Evolutionary conservation across 2,113 vertebrate species (phyloP).

Genomic region (Arenaria interpres): DNA sequence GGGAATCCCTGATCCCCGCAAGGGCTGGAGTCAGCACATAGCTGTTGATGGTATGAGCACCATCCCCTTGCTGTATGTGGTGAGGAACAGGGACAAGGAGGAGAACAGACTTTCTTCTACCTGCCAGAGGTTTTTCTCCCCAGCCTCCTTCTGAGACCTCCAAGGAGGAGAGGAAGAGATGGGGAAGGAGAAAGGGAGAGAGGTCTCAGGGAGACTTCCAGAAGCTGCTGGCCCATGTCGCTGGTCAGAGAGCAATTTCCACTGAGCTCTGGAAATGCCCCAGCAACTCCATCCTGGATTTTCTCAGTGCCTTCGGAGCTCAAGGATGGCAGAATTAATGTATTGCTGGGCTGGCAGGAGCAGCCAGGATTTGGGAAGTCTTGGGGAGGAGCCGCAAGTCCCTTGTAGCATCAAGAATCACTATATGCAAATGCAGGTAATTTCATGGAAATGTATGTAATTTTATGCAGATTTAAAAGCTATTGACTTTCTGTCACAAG

Average conservation of each 20-base stretch:
- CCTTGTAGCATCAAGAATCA: constrained; percentile 27
- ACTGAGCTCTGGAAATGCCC: background rate
- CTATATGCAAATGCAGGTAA: constrained; percentile 64
- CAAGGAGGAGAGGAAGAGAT: background rate
- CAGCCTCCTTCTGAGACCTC: background rate
- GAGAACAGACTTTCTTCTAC: background rate
- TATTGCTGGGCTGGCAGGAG: background rate
- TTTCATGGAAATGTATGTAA: constrained; percentile 71
- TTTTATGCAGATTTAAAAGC: constrained; percentile 71
- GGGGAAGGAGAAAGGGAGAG: background rate
- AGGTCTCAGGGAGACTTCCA: background rate
- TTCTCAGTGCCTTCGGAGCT: background rate
- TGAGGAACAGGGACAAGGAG: background rate
- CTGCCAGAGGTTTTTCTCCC: background rate
- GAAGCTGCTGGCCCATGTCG: background rate
- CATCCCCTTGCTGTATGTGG: rapidly evolving
- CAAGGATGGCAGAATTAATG: background rate
- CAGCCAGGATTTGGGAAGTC: constrained; percentile 13
- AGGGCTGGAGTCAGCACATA: background rate
- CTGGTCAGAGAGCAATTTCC: background rate
- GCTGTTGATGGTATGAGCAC: background rate
- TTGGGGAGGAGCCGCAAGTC: constrained; percentile 39
- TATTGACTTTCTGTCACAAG: constrained; percentile 71
- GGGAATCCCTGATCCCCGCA: too few species aligned
- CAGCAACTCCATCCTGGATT: background rate